Base-by-base conservation (phyloP, 35 echinoderm and acorn worm genomes). In the Nesometra sesokonis region DNA sequence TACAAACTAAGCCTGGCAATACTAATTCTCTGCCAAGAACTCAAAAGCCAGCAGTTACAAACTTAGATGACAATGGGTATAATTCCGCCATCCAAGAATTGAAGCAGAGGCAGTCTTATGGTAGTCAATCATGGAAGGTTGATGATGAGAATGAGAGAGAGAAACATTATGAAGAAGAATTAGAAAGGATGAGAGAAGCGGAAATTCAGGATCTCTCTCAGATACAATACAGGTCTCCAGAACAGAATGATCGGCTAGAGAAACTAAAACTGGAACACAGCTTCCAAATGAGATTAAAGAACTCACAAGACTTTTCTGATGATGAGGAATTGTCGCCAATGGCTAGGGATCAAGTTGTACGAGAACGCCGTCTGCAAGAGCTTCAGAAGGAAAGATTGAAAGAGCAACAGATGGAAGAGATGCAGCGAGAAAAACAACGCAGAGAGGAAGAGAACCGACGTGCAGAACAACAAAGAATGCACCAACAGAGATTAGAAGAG, bases 241-340 rank as follows among this genome's bases (percentile, higher is more conserved):
- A 90, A n/a, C 92, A 98, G 86, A 87, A 98, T 38, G 95, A 98
- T 17, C 88, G 85, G 34, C 37, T 99, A 17, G 80, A 83, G 5
- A 99, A 99, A 77, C 47, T 99, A 15, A 87, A 82, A 52, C 77
- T 94, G 85, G 96, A 99, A 33, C 77, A 85, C 27, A 88, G 92
- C 57, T 99, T 99, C 78, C 90, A 99, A 78, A 88, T 85, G 15
- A 87, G 96, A 57, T 79, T 99, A 15, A 90, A 90, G 40, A 93
- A 94, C 46, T 84, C 90, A 3, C 38, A 82, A 77, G 85, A 94
- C 19, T 90, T 92, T 34, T 89, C 88, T 35, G 92, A 88, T 34
- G 88, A 94, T 38, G 87, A 83, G 37, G 87, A 91, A 33, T 78
- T 88, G 1, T 34, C 84, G 13, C 35, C 84, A 13, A 80, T 52